These are phyloP conservation scores for Tipula confusa DNA, from an alignment of 2,888 invertebrate genomes.

Conservation along the genomic window DNA sequence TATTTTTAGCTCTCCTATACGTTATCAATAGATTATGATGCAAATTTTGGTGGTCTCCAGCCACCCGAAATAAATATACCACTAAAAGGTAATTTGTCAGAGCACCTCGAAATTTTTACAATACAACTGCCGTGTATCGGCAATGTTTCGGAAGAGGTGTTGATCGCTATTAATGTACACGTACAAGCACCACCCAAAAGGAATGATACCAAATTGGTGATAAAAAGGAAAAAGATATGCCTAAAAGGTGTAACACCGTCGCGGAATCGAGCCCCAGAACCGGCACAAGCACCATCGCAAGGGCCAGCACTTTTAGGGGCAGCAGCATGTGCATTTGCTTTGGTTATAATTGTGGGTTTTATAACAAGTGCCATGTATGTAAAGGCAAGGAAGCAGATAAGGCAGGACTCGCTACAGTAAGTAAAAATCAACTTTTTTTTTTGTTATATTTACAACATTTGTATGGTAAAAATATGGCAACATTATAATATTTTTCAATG, in stretches of 20 bases:
- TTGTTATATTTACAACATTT: neutral
- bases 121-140: slow-evolving; percentile 82
- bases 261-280: slow-evolving; percentile 52
- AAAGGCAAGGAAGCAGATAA: slow-evolving; percentile 48
- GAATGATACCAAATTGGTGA: slow-evolving; percentile 67
- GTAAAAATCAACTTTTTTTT: slow-evolving; percentile 37
- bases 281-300: slow-evolving; percentile 60
- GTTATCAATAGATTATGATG: slow-evolving; percentile 69
- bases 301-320: slow-evolving; percentile 73
- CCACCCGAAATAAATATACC: slow-evolving; percentile 81
- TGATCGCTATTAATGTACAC: slow-evolving; percentile 74
- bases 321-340: slow-evolving; percentile 71
- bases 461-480: neutral
- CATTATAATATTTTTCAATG: neutral
- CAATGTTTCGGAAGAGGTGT: slow-evolving; percentile 72
- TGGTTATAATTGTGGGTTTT: slow-evolving; percentile 46
- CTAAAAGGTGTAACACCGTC: slow-evolving; percentile 62
- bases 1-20: slow-evolving; percentile 66
- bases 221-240: slow-evolving; percentile 84
- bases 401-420: slow-evolving; percentile 49
- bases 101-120: slow-evolving; percentile 69
- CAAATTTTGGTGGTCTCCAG: slow-evolving; percentile 67
- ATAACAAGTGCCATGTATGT: slow-evolving; percentile 50
- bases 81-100: slow-evolving; percentile 72
- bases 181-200: slow-evolving; percentile 70